Base-by-base conservation (phyloP, 1,140 invertebrate species). In the Zophobas morio region DNA sequence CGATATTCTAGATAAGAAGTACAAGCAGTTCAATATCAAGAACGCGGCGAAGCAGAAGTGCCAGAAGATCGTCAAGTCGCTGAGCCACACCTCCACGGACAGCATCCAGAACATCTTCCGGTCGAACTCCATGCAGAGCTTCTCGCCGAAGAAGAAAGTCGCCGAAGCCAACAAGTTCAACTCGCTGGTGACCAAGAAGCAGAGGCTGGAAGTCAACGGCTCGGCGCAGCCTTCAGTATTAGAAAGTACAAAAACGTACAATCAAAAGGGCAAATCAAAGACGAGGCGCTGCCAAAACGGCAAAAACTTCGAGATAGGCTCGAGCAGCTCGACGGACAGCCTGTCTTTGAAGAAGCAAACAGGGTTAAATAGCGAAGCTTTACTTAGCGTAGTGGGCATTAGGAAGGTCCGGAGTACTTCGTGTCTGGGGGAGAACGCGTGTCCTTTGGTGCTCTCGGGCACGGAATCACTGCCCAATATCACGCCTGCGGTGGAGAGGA, bases 381-480 rank as follows among this genome's bases (percentile, higher is more conserved):
- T 66, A 47, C 20, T 32, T 74, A 74, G 36, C 57, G 60, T 32
- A 35, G 56, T 54, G 74, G 53, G 76, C 54, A 81, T 91, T 79
- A 84, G 90, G 74, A 90, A 91, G 85, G 91, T 90, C 56, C 87
- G 90, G 83, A 92, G 90, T 83, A 90, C 90, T 42, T 88, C 90
- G 33, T 91, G 90, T 36, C 86, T 89, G 46, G 84, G 88, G 75
- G 88, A 89, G 71, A 88, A 89, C 82, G 81, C 86, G 2, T 74
- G 78, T 36, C 74, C 76, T n/a, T 35, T 74, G 6, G 34, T 78
- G 6, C 57, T 79, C n/a, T 82, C 81, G 1, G 81, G 78, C 20
- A 90, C 90, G 5, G 91, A 91, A 85, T 91, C 90, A 8, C 83
- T 92, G 78, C 91, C 91, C 1, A 91, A 91, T 84, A 84, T 92